Evolutionary conservation across 2,797 vertebrate genomes (phyloP).

Genomic region (Molossus alvarezi): DNA sequence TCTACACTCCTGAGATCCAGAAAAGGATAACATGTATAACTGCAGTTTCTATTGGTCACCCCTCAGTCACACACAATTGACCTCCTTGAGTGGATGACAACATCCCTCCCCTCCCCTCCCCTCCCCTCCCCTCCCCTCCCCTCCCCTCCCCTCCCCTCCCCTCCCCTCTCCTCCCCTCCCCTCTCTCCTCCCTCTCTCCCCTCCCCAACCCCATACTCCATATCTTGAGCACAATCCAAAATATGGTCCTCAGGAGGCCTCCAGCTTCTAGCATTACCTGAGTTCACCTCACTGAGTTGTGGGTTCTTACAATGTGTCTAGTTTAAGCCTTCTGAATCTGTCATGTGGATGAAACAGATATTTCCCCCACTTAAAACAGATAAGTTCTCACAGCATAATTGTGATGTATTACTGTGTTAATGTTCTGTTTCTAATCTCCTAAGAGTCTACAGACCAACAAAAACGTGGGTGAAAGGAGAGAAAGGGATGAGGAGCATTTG

Average conservation of each 20-base stretch:
- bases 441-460: neutral
- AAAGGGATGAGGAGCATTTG: neutral
- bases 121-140: no score
- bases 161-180: no score
- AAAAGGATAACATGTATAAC: rapidly evolving
- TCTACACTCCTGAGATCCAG: neutral
- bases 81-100: neutral
- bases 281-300: neutral
- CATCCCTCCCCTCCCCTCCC: neutral
- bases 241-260: neutral
- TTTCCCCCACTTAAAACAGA: neutral
- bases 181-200: neutral
- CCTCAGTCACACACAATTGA: neutral
- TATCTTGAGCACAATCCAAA: neutral
- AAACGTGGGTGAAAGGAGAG: neutral
- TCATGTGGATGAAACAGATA: neutral
- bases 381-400: neutral
- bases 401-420: neutral
- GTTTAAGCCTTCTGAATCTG: neutral
- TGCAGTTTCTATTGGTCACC: neutral
- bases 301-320: neutral
- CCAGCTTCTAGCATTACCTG: neutral
- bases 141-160: rapidly evolving
- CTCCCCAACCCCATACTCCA: no score
- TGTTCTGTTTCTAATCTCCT: neutral